These are phyloP conservation scores for Poecilia latipinna DNA, from an alignment of 2,113 vertebrate species.

Conservation along the genomic window DNA sequence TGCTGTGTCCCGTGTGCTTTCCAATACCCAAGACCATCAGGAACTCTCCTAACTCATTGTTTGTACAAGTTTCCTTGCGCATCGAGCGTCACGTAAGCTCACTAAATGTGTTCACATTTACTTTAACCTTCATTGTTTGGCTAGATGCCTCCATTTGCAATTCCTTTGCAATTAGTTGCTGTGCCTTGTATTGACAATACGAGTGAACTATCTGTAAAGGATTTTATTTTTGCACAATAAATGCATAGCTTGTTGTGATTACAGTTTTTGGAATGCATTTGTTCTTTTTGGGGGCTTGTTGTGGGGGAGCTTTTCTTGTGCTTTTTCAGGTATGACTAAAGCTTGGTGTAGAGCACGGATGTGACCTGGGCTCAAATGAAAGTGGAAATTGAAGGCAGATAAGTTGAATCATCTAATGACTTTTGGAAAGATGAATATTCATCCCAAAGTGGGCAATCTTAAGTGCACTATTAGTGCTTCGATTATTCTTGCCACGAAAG, in stretches of 20 bases:
- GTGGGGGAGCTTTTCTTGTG: constrained; percentile 82
- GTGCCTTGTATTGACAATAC: constrained; percentile 76
- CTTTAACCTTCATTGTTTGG: constrained; percentile 72
- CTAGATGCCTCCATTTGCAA: constrained; percentile 64
- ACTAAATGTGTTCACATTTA: constrained; percentile 72
- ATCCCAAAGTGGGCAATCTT: constrained; percentile 33
- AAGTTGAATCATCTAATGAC: constrained; percentile 77
- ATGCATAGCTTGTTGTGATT: constrained; percentile 82
- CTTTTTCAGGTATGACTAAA: constrained; percentile 84
- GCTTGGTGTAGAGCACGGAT: constrained; percentile 80
- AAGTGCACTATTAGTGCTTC: constrained; percentile 43
- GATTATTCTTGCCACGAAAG: constrained; percentile 52
- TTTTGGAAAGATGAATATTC: constrained; percentile 54
- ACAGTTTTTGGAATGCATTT: constrained; percentile 83
- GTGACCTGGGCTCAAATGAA: constrained; percentile 79
- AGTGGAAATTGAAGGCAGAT: constrained; percentile 81
- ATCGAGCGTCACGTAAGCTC: constrained; percentile 77
- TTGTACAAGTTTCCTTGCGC: constrained; percentile 79
- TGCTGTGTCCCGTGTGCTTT: constrained; percentile 81
- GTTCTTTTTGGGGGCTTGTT: constrained; percentile 78
- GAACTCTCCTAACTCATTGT: constrained; percentile 80
- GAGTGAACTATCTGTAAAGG: constrained; percentile 81
- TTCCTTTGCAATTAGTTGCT: constrained; percentile 78
- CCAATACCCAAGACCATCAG: constrained; percentile 76
- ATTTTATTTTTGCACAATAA: constrained; percentile 82